Evolutionary conservation across 2,888 invertebrate genomes (phyloP).

Genomic region (Drosophila macrospina): DNA sequence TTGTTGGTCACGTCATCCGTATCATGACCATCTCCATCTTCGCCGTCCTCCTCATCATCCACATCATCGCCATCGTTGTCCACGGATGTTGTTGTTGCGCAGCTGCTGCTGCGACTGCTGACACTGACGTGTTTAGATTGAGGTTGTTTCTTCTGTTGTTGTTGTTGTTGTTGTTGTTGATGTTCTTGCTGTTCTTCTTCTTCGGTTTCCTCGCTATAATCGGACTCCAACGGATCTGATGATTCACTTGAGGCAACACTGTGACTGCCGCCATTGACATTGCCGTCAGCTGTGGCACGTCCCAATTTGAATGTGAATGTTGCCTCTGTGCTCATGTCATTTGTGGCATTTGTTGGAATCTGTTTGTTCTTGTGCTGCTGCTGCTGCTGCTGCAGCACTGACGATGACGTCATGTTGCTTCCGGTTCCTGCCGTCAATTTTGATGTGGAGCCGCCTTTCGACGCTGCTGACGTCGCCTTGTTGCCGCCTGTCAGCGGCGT

Average conservation of each 20-base stretch:
- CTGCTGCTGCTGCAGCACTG: conserved; percentile 16
- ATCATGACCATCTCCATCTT: conserved; percentile 64
- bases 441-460: conserved; percentile 57
- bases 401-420: conserved; percentile 47
- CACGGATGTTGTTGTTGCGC: conserved; percentile 50
- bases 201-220: conserved; percentile 83
- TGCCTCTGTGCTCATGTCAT: conserved; percentile 71
- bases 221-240: conserved; percentile 85
- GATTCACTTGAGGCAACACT: conserved; percentile 83
- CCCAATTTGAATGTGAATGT: conserved; percentile 79
- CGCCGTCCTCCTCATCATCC: conserved; percentile 63
- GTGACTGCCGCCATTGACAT: conserved; percentile 46
- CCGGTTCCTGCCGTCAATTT: conserved; percentile 57
- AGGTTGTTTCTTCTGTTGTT: conserved; percentile 27
- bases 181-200: conserved; percentile 56
- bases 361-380: conserved; percentile 46
- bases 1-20: conserved; percentile 72
- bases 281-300: conserved; percentile 32
- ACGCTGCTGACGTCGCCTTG: conserved; percentile 29
- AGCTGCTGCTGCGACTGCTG: conserved; percentile 53
- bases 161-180: conserved; percentile 22
- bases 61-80: conserved; percentile 55
- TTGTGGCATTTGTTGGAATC: conserved; percentile 47
- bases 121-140: conserved; percentile 34
- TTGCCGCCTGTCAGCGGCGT: conserved; percentile 59